These are phyloP conservation scores for Hyphantria cunea DNA, from an alignment of 1,140 invertebrate species.

Conservation along the genomic window DNA sequence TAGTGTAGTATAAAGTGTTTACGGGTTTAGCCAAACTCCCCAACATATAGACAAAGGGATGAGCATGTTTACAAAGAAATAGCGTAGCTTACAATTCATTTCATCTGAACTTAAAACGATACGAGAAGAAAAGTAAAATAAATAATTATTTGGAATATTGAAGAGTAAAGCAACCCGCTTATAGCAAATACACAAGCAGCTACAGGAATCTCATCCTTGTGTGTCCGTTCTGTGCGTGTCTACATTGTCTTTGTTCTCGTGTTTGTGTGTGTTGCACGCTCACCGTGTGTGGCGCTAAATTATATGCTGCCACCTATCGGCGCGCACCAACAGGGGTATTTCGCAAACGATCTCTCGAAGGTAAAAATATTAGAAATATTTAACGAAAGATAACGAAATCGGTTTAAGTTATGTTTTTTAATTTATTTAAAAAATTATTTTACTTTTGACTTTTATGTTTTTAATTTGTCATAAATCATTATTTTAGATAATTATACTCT, in stretches of 20 bases:
- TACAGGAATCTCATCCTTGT: conserved; percentile 67
- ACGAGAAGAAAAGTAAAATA: conserved; percentile 33
- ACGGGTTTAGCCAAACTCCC: conserved; percentile 52
- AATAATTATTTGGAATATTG: conserved; percentile 40
- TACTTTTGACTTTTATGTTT: conserved; percentile 51
- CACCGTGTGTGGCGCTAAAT: conserved; percentile 78
- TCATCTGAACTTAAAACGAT: conserved; percentile 40
- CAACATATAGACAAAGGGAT: conserved; percentile 64
- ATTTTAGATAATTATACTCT: conserved; percentile 66
- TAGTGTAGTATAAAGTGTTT: conserved; percentile 40
- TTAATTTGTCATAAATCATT: conserved; percentile 52
- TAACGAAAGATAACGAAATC: too few relatives aligned
- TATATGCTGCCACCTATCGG: conserved; percentile 72
- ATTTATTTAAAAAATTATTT: conserved; percentile 44
- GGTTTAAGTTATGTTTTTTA: conserved; percentile 63
- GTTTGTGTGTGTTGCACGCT: conserved; percentile 83
- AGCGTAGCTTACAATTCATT: conserved; percentile 62
- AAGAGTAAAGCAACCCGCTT: conserved; percentile 50
- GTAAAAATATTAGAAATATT: conserved; percentile 83
- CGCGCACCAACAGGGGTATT: conserved; percentile 88
- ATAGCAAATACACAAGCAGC: conserved; percentile 80
- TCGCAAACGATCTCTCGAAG: conserved; percentile 96
- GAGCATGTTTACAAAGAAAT: conserved; percentile 63
- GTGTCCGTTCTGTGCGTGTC: conserved; percentile 80
- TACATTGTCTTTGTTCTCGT: conserved; percentile 82